Evolutionary conservation across 1,140 invertebrate genomes (phyloP).

Genomic region (Diachasmimorpha longicaudata): DNA sequence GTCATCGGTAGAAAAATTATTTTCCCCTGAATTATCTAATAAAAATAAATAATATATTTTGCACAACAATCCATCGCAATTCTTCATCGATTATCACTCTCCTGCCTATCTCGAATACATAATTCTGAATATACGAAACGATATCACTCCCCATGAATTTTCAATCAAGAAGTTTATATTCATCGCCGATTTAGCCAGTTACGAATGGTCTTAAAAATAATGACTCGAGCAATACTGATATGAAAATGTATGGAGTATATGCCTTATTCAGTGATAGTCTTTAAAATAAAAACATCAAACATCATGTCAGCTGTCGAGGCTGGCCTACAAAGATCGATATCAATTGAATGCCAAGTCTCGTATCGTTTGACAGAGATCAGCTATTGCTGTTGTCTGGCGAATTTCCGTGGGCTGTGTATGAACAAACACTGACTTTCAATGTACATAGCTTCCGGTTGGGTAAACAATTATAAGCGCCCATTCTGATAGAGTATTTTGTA

Average conservation of each 20-base stretch:
- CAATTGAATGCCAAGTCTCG: conserved; percentile 19
- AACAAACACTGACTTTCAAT: conserved; percentile 35
- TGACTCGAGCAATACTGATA: neutral
- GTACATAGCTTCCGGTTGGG: conserved; percentile 53
- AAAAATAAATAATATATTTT: too few relatives aligned
- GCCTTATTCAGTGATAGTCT: too few relatives aligned
- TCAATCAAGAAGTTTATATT: too few relatives aligned
- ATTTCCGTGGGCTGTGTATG: conserved; percentile 33
- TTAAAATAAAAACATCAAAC: conserved; percentile 18
- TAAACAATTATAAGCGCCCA: conserved; percentile 56
- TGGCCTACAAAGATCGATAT: conserved; percentile 23
- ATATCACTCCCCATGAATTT: too few relatives aligned
- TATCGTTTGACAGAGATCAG: conserved; percentile 27
- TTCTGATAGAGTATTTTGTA: conserved; percentile 32
- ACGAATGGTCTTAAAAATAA: too few relatives aligned
- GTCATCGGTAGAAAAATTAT: too few relatives aligned
- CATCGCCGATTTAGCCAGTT: too few relatives aligned
- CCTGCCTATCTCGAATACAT: too few relatives aligned
- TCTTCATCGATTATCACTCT: too few relatives aligned
- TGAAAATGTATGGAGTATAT: neutral
- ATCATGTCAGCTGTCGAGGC: conserved; percentile 27
- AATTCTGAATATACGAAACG: too few relatives aligned
- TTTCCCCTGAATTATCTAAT: too few relatives aligned
- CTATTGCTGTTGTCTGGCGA: conserved; percentile 11
- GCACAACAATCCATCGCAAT: too few relatives aligned